Evolutionary conservation across 2,797 vertebrate genomes (phyloP).

Genomic region (Euthynnus affinis): DNA sequence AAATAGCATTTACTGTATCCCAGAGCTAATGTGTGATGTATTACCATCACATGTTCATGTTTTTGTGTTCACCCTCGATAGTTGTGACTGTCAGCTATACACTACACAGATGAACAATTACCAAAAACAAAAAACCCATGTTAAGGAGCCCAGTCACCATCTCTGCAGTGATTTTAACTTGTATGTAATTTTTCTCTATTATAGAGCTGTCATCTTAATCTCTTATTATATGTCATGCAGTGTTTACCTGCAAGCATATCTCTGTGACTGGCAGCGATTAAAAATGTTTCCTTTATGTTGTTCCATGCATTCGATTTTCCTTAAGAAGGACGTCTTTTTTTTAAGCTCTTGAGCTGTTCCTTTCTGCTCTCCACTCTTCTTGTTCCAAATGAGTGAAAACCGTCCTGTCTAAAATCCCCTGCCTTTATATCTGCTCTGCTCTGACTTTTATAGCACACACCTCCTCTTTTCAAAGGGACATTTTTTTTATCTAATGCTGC

Average conservation of each 20-base stretch:
- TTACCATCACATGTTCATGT: neutral
- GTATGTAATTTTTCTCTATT: constrained; percentile 2
- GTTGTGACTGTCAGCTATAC: constrained; percentile 15
- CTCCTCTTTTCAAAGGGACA: neutral
- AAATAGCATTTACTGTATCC: neutral
- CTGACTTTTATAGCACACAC: neutral
- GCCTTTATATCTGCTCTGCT: neutral
- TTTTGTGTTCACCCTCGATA: neutral
- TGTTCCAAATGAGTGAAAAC: constrained; percentile 12
- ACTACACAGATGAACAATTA: constrained; percentile 21
- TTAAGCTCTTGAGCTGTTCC: neutral
- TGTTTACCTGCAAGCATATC: constrained; percentile 5
- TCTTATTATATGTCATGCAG: constrained; percentile 12
- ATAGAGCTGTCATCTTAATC: constrained; percentile 33
- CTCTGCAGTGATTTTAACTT: constrained; percentile 18
- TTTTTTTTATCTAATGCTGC: neutral
- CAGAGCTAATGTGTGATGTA: neutral
- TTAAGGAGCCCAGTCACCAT: constrained; percentile 12
- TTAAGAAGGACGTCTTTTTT: neutral
- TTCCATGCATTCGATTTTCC: constrained; percentile 6
- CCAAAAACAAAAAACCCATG: neutral
- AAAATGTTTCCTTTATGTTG: constrained; percentile 24
- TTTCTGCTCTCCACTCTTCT: constrained; percentile 1
- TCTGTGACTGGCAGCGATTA: constrained; percentile 27
- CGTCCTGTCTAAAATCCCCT: neutral